A percentile compares a stretch with the other conserved stretches of the same genome.
These are phyloP conservation scores for Pseudomyrmex dendroicus DNA, from an alignment of 1,140 invertebrate species.

Conservation along the genomic window DNA sequence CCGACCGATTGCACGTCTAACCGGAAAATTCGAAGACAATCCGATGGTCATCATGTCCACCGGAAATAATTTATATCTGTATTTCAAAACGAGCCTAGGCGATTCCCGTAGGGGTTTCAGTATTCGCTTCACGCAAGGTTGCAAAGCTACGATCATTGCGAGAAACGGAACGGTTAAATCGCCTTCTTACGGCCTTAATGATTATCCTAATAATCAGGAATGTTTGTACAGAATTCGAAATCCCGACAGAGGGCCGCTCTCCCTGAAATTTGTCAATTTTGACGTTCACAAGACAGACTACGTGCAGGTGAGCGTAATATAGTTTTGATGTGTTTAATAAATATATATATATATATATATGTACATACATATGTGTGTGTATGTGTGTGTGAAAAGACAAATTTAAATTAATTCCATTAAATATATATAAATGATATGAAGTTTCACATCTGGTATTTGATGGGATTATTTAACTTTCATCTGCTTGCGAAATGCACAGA, in stretches of 20 bases:
- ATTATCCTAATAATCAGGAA: slow-evolving; percentile 97
- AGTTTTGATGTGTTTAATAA: too few relatives aligned
- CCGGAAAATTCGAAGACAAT: slow-evolving; percentile 91
- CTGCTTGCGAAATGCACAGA: slow-evolving; percentile 79
- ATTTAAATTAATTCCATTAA: too few relatives aligned
- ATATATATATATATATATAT: too few relatives aligned
- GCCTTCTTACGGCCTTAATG: slow-evolving; percentile 92
- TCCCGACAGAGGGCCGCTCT: slow-evolving; percentile 92
- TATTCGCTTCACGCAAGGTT: slow-evolving; percentile 95
- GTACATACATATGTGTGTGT: too few relatives aligned
- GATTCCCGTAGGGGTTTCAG: slow-evolving; percentile 96
- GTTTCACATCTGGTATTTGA: background rate
- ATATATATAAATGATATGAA: background rate
- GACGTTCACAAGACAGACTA: slow-evolving; percentile 94
- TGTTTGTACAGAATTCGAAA: slow-evolving; percentile 95
- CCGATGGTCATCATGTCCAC: slow-evolving; percentile 96
- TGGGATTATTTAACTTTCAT: slow-evolving; percentile 20
- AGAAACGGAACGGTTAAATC: slow-evolving; percentile 94
- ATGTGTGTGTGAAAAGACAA: too few relatives aligned
- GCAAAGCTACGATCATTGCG: slow-evolving; percentile 91
- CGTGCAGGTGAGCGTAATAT: slow-evolving; percentile 88
- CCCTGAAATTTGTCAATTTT: slow-evolving; percentile 94
- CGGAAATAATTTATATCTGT: slow-evolving; percentile 94
- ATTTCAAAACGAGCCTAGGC: slow-evolving; percentile 95
- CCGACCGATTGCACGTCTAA: slow-evolving; percentile 92